Base-by-base conservation (phyloP, 1,140 invertebrate genomes). In the Leucophenga varia region DNA sequence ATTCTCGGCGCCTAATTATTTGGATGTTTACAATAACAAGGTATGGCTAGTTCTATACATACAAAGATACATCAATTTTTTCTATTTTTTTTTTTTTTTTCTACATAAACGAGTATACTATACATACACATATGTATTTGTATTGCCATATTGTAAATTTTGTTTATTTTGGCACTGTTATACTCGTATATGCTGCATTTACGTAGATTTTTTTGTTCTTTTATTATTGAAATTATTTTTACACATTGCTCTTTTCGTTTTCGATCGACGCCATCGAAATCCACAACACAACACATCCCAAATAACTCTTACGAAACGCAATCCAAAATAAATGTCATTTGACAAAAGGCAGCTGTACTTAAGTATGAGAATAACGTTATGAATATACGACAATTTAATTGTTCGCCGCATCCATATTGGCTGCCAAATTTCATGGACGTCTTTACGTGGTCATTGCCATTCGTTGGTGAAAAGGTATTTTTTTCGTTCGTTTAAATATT, bases 281-380 rank as follows among this genome's bases (percentile, higher is more conserved):
- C 5, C 22, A 25, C 22, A 25, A 25, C 22, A 10, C 22, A 25
- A 25, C 22, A 10, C 22, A 25, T 6, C 10, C 10, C 22, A 25
- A 25, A 25, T 10, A 25, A 25, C 22, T 25, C 45, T n/a, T n/a
- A n/a, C n/a, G n/a, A n/a, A n/a, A n/a, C n/a, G n/a, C n/a, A n/a
- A n/a, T n/a, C n/a, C n/a, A n/a, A n/a, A n/a, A n/a, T n/a, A n/a
- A n/a, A n/a, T 59, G 45, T 50, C 63, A 54, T 65, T 70, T 74
- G 58, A 72, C 77, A 77, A 45, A 77, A 89, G 88, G 97, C 97
- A 79, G 97, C 97, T 74, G 97, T 99, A 76, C 84, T 99, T 70
- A 99, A 99, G 80, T 99, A 99, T 84, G 97, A 99, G 84, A 99
- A 99, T 80, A 99, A 99, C 82, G 97, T 99, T 61, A 99, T 99